Evolutionary conservation across 1,140 invertebrate species (phyloP).

Genomic region (Sminthurinus signatus): DNA sequence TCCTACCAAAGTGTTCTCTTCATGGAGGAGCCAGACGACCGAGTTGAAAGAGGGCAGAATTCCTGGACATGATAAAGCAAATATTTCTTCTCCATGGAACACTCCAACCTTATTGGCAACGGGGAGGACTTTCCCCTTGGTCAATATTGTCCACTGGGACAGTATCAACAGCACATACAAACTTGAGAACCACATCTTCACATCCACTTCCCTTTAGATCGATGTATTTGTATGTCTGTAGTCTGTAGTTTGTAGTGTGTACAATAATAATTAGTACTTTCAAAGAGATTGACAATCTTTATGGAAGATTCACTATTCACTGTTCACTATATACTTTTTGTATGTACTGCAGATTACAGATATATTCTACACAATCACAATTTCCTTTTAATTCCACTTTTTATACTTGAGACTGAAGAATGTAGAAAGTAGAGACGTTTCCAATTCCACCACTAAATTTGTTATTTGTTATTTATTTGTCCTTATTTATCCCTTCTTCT

Average conservation of each 20-base stretch:
- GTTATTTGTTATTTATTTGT: neutral
- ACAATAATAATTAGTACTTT: too few relatives aligned
- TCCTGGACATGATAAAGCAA: constrained; percentile 6
- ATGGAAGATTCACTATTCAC: too few relatives aligned
- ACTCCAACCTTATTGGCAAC: constrained; percentile 1
- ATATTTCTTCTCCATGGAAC: neutral
- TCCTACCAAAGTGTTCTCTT: constrained; percentile 9
- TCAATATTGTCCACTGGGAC: neutral
- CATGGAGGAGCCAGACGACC: constrained; percentile 19
- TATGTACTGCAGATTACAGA: too few relatives aligned
- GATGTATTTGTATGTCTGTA: too few relatives aligned
- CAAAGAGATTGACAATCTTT: too few relatives aligned
- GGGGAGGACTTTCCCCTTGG: neutral
- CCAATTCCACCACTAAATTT: neutral
- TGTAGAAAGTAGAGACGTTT: neutral
- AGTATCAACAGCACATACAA: neutral
- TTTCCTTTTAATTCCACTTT: neutral
- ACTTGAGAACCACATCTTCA: neutral
- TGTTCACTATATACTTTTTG: too few relatives aligned
- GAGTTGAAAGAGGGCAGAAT: constrained; percentile 6
- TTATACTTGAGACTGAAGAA: neutral
- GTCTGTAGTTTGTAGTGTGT: too few relatives aligned
- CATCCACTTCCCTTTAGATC: neutral
- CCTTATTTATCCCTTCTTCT: neutral
- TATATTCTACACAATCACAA: too few relatives aligned